Percentiles rank a stretch among this genome's conserved stretches.
Conservation (phyloP, 2,797 vertebrate species). For the Chelidonichthys spinosus region DNA sequence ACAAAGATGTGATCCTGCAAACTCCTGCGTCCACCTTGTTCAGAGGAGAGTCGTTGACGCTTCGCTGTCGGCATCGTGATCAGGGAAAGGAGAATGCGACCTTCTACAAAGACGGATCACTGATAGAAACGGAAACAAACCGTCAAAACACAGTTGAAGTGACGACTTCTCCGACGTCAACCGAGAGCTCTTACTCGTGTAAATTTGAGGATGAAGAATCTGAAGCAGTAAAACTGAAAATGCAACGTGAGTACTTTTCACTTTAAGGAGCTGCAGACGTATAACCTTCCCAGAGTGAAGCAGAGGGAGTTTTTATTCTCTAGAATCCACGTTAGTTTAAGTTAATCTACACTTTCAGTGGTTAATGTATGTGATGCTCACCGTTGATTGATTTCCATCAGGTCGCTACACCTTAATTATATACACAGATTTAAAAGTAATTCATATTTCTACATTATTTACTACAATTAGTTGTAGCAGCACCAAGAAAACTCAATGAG, state of each 20-base stretch:
- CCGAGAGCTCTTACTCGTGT: conserved; percentile 1
- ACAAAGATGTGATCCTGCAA: not conserved
- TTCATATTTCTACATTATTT: not conserved
- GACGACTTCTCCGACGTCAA: not conserved
- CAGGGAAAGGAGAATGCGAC: not conserved
- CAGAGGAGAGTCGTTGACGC: conserved; percentile 23
- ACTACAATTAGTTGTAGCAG: accelerated
- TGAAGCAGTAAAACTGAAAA: not conserved
- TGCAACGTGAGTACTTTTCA: not conserved
- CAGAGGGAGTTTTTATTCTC: not conserved
- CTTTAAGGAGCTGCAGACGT: not conserved
- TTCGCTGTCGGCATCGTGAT: conserved; percentile 5
- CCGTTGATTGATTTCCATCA: not conserved
- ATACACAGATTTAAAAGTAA: not conserved
- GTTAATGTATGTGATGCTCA: not conserved
- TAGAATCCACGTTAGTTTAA: not conserved
- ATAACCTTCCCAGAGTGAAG: not conserved
- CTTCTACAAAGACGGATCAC: conserved; percentile 8
- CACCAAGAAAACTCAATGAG: not conserved
- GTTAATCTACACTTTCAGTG: not conserved
- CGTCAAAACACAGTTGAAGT: not conserved
- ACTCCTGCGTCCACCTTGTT: conserved; percentile 1
- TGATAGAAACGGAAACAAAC: not conserved
- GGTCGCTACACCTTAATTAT: not conserved
- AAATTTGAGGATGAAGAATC: not conserved